Conservation (phyloP, 2,113 vertebrate genomes). For the Anguilla japonica region DNA sequence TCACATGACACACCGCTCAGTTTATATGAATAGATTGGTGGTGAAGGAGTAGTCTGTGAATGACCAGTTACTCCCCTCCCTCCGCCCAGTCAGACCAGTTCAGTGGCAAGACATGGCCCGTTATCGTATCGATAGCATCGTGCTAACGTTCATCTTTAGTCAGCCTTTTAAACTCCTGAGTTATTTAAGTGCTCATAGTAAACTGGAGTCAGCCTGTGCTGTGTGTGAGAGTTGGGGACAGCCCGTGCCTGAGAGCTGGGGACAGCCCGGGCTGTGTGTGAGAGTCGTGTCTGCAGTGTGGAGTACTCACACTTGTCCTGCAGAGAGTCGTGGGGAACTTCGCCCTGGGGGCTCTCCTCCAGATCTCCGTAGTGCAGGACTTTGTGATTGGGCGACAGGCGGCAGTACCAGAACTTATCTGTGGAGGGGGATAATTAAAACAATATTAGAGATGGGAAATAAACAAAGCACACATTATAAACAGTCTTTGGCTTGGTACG, state of each 20-base stretch:
- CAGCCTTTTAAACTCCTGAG: too few relatives aligned
- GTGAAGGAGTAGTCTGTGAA: too few relatives aligned
- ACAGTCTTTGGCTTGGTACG: too few relatives aligned
- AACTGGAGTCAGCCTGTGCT: too few relatives aligned
- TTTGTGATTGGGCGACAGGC: constrained; percentile 97
- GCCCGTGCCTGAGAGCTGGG: neutral
- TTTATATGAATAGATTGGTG: neutral
- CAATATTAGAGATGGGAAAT: neutral
- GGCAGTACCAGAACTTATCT: constrained; percentile 99
- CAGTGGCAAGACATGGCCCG: neutral
- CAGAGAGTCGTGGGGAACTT: constrained; percentile 93
- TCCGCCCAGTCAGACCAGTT: neutral
- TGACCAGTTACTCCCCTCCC: too few relatives aligned
- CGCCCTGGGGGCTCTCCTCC: constrained; percentile 95
- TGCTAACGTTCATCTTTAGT: neutral
- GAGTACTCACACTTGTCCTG: constrained; percentile 93
- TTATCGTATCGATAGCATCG: neutral
- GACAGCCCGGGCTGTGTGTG: neutral
- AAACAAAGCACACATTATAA: neutral
- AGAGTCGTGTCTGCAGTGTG: neutral
- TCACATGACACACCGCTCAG: too few relatives aligned
- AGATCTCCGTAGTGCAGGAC: constrained; percentile 98
- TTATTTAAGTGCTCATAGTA: neutral
- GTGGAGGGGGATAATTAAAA: constrained; percentile 15
- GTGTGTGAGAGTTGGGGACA: too few relatives aligned